These are phyloP conservation scores for Neelides folsomi DNA, from an alignment of 2,888 invertebrate genomes.

Conservation along the genomic window DNA sequence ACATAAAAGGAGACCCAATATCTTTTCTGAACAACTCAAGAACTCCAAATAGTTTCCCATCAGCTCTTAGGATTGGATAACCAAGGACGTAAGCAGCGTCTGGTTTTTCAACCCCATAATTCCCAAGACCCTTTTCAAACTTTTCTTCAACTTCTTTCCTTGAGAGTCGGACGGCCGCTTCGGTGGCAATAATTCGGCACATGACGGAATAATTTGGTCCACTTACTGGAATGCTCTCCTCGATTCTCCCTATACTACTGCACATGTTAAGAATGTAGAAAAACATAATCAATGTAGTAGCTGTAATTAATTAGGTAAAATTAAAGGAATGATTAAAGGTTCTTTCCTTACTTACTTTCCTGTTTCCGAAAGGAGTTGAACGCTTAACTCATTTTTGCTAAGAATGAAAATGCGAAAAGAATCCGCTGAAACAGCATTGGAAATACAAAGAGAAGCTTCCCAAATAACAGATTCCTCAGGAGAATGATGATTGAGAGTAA, in stretches of 20 bases:
- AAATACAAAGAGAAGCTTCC: slow-evolving; percentile 53
- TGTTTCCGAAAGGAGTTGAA: not conserved
- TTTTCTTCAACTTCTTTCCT: not conserved
- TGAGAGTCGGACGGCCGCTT: not conserved
- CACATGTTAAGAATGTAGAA: too few species aligned
- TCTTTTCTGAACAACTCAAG: slow-evolving; percentile 53
- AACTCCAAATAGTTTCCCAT: slow-evolving; percentile 52
- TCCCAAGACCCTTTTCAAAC: slow-evolving; percentile 3
- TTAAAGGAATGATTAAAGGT: not conserved
- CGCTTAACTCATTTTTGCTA: not conserved
- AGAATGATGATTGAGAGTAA: slow-evolving; percentile 45
- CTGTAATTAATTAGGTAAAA: too few species aligned
- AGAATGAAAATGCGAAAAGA: not conserved
- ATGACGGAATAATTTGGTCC: not conserved
- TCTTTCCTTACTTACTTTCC: not conserved
- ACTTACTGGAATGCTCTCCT: not conserved
- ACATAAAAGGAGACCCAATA: slow-evolving; percentile 42
- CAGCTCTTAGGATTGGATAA: slow-evolving; percentile 51
- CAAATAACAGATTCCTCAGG: slow-evolving; percentile 51
- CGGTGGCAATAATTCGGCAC: not conserved
- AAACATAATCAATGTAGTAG: not conserved
- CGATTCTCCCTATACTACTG: not conserved
- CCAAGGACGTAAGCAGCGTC: slow-evolving; percentile 35
- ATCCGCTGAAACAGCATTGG: slow-evolving; percentile 48
- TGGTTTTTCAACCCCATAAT: not conserved